Conservation (phyloP, 2,797 vertebrate genomes). For the Urophycis tenuis region DNA sequence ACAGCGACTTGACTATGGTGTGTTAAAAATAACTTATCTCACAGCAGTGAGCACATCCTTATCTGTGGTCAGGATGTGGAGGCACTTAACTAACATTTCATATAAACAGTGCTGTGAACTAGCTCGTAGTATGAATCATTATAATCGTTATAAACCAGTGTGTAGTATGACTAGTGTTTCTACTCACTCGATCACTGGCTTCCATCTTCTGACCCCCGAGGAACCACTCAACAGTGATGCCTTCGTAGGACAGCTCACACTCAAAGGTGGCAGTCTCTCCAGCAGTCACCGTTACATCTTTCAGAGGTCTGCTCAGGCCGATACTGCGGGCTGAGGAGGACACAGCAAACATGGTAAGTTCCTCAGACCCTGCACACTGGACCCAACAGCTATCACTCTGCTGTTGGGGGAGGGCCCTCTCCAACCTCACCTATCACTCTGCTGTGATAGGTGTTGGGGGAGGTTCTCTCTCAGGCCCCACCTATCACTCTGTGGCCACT, state of each 20-base stretch:
- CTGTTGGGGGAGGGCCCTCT: too few species aligned
- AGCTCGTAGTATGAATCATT: not conserved
- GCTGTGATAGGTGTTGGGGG: conserved; percentile 46
- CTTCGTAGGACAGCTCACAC: conserved; percentile 94
- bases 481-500: too few species aligned
- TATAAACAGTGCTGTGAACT: not conserved
- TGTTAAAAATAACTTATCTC: not conserved
- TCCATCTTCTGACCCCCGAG: conserved; percentile 84
- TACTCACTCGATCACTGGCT: conserved; percentile 84
- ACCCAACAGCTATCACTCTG: too few species aligned
- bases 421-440: not conserved
- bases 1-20: not conserved
- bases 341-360: conserved; percentile 34
- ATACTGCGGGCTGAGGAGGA: conserved; percentile 84
- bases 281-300: conserved; percentile 90
- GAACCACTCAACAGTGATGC: conserved; percentile 90
- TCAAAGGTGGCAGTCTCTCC: conserved; percentile 94
- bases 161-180: not conserved
- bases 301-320: conserved; percentile 80
- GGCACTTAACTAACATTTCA: not conserved
- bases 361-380: conserved; percentile 21
- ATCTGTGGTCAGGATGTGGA: not conserved
- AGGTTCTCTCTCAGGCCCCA: conserved; percentile 66
- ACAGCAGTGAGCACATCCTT: not conserved
- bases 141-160: not conserved